Conservation (phyloP, 2,797 vertebrate genomes). For the Myripristis jacobus region DNA sequence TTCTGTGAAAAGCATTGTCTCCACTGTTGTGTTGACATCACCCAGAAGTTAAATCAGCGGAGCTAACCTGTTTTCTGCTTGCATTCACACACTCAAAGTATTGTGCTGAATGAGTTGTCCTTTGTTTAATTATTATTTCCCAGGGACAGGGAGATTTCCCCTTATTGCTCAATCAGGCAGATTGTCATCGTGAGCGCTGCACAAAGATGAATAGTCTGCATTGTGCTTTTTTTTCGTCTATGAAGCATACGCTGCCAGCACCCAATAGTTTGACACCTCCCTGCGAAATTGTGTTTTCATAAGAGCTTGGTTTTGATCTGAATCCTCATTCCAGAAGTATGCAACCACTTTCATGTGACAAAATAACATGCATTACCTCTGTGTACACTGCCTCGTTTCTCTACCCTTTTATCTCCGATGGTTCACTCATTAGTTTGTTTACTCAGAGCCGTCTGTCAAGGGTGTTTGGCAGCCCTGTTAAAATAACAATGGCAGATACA, state of each 20-base stretch:
- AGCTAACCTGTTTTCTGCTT: conserved; percentile 70
- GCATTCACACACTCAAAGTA: conserved; percentile 68
- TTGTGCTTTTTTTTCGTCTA: conserved; percentile 67
- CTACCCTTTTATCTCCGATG: conserved; percentile 67
- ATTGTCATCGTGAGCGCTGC: conserved; percentile 59
- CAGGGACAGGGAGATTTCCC: conserved; percentile 70
- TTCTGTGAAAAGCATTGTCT: conserved; percentile 66
- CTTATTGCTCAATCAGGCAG: conserved; percentile 76
- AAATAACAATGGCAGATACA: conserved; percentile 67
- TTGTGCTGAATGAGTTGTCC: conserved; percentile 70
- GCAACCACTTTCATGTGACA: conserved; percentile 67
- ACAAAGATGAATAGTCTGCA: conserved; percentile 80
- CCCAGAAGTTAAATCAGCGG: conserved; percentile 37
- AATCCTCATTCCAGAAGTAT: conserved; percentile 65
- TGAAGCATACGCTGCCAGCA: conserved; percentile 60
- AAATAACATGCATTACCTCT: conserved; percentile 59
- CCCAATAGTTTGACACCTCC: conserved; percentile 66
- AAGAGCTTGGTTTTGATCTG: conserved; percentile 68
- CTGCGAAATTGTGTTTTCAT: conserved; percentile 71
- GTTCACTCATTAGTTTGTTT: conserved; percentile 66
- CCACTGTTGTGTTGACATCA: conserved; percentile 64
- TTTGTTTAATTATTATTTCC: conserved; percentile 80
- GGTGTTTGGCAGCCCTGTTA: conserved; percentile 60
- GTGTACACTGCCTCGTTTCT: conserved; percentile 58
- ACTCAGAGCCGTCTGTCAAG: conserved; percentile 54